phyloP scores from a whole-genome alignment of 1,140 invertebrate genomes.

The Maconellicoccus hirsutus region DNA sequence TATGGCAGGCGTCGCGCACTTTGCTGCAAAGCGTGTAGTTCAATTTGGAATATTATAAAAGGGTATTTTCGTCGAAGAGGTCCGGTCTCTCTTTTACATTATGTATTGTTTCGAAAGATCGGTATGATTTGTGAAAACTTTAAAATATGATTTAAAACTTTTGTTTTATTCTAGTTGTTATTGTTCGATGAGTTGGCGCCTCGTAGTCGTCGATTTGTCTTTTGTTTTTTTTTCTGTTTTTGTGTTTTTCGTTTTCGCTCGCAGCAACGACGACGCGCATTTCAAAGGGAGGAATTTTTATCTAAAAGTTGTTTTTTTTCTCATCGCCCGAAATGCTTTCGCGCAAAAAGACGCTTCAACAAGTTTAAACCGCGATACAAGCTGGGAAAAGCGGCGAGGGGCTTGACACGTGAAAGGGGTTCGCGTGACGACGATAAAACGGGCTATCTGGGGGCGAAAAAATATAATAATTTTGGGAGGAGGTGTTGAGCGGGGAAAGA shows the following conservation, averaged over 20 bases:
- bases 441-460: too few relatives aligned
- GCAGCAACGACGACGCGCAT: too few relatives aligned
- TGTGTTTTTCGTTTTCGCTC: too few relatives aligned
- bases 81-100: conserved; percentile 15
- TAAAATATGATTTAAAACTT: background rate
- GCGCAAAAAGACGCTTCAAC: conserved; percentile 12
- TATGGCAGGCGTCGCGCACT: background rate
- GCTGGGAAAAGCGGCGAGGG: too few relatives aligned
- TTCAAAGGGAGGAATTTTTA: conserved; percentile 6
- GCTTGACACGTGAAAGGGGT: too few relatives aligned
- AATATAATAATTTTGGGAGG: too few relatives aligned
- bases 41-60: conserved; percentile 20
- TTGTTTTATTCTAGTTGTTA: conserved; percentile 19
- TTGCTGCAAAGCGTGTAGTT: background rate
- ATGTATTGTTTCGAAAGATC: conserved; percentile 19
- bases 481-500: too few relatives aligned
- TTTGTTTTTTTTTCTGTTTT: background rate
- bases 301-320: background rate
- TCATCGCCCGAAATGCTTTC: background rate
- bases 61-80: background rate
- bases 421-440: too few relatives aligned
- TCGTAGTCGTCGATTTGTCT: conserved; percentile 12
- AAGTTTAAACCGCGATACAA: too few relatives aligned
- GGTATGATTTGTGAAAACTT: conserved; percentile 20
- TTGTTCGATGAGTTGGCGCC: conserved; percentile 17